Evolutionary conservation across 2,113 vertebrate genomes (phyloP).

Genomic region (Turdus rufiventris): DNA sequence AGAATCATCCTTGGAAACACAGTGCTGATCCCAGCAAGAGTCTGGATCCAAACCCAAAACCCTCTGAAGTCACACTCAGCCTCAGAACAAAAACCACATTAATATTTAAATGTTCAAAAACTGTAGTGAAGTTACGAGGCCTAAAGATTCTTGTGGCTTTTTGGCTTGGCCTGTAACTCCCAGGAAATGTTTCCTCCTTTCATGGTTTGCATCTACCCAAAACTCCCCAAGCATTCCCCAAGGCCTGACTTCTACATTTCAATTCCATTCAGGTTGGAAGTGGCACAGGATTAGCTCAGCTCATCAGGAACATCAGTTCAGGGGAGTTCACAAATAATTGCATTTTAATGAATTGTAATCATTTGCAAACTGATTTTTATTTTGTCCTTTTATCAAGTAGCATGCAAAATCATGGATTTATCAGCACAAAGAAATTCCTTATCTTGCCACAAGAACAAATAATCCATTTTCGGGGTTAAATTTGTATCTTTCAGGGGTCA

Average conservation of each 20-base stretch:
- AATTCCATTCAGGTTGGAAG: not conserved
- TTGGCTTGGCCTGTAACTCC: not conserved
- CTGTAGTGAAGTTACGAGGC: not conserved
- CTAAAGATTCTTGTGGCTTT: not conserved
- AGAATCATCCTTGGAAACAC: not conserved
- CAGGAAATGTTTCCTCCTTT: not conserved
- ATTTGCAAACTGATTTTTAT: not conserved
- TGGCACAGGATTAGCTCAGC: not conserved
- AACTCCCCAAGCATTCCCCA: not conserved
- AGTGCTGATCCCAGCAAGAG: not conserved
- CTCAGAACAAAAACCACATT: not conserved
- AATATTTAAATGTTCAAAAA: not conserved
- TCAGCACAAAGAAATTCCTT: not conserved
- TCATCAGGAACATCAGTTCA: slow-evolving; percentile 9
- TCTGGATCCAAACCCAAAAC: not conserved
- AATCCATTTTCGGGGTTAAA: not conserved
- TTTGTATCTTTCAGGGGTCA: not conserved
- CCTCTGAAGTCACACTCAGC: not conserved
- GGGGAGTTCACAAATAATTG: slow-evolving; percentile 7
- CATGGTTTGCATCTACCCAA: not conserved
- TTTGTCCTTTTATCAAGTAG: not conserved
- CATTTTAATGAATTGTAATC: not conserved
- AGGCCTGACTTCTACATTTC: not conserved
- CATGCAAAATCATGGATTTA: not conserved
- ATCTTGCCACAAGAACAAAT: not conserved